Evolutionary conservation across 30 jellyfish, hydroid and myxozoan species (phyloP), one percentile per base, ranked within the genome.

Genomic region (Turritopsis rubra): DNA sequence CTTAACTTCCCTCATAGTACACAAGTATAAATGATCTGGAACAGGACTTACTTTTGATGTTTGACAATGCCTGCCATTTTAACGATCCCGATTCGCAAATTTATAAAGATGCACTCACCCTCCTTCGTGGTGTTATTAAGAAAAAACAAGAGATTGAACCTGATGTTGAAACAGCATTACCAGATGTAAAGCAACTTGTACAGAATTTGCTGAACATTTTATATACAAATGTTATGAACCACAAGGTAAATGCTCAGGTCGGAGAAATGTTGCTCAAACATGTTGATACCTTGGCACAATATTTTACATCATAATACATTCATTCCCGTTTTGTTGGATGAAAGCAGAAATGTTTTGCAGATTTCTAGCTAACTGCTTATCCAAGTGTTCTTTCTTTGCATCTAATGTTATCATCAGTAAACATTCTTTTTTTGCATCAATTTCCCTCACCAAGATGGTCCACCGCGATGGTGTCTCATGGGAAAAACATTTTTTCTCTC

Each of bases 71-170:
- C 27, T 94, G 99, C 79, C 91, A 96, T 41, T 94, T 87, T 89
- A 94, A 94, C 76, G 99, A 94, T 41, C 99, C 99, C 4, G 99
- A 94, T 68, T 94, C 99, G 13, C 99, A 94, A 82, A 92, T 94
- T 23, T 94, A 94, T 88, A 94, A 94, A 95, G 99, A 93, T 83
- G 96, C 99, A 1, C 79, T 93, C 52, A 89, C 96, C 19, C 88
- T 93, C 72, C 96, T 88, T 27, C 84, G 99, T 24, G 99, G 81
- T 24, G 89, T 93, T 96, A 85, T 93, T 54, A 85, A 86, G 30
- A 93, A 93, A 86, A 93, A 88, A 85, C 88, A 92, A 5, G 96
- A 93, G 65, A 78, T 82, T 26, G 28, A 68, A 16, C 88, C 88
- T 1, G 88, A 82, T 66, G 17, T 82, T 9, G 29, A 82, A 65